These are phyloP conservation scores for Morpho achilles DNA, from an alignment of 2,888 invertebrate genomes.

Conservation along the genomic window DNA sequence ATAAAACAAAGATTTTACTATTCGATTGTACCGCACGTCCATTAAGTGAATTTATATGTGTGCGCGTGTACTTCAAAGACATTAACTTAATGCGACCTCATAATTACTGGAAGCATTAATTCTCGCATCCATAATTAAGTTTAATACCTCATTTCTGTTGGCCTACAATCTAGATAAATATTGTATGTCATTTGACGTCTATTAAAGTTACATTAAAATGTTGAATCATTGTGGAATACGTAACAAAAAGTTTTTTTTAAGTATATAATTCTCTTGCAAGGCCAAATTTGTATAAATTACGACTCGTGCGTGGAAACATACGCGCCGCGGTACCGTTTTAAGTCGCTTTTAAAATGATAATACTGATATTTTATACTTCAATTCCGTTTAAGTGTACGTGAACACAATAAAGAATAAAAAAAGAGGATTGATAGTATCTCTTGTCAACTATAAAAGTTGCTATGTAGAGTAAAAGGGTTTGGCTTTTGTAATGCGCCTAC, in stretches of 20 bases:
- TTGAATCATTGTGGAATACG: conserved; percentile 47
- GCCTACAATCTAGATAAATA: conserved; percentile 75
- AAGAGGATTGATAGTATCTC: no score
- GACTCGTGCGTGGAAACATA: conserved; percentile 18
- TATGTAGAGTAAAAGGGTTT: no score
- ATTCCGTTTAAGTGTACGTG: no score
- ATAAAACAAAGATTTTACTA: conserved; percentile 30
- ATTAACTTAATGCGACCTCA: conserved; percentile 77
- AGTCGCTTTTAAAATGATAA: conserved; percentile 1
- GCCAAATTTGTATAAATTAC: conserved; percentile 28
- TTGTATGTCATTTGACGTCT: conserved; percentile 59
- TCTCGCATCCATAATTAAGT: conserved; percentile 77
- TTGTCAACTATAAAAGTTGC: no score
- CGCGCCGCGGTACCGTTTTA: conserved; percentile 7
- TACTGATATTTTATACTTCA: background rate
- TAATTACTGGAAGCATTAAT: conserved; percentile 77
- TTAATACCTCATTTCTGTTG: conserved; percentile 73
- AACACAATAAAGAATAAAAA: no score
- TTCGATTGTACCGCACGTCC: conserved; percentile 34
- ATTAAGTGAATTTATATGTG: conserved; percentile 37
- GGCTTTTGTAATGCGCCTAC: no score
- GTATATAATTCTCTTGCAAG: conserved; percentile 26
- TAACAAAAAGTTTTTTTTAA: conserved; percentile 30
- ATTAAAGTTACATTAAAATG: conserved; percentile 65
- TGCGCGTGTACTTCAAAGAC: conserved; percentile 58